Evolutionary conservation across 2,113 vertebrate genomes (phyloP).

Genomic region (Catagonus wagneri): DNA sequence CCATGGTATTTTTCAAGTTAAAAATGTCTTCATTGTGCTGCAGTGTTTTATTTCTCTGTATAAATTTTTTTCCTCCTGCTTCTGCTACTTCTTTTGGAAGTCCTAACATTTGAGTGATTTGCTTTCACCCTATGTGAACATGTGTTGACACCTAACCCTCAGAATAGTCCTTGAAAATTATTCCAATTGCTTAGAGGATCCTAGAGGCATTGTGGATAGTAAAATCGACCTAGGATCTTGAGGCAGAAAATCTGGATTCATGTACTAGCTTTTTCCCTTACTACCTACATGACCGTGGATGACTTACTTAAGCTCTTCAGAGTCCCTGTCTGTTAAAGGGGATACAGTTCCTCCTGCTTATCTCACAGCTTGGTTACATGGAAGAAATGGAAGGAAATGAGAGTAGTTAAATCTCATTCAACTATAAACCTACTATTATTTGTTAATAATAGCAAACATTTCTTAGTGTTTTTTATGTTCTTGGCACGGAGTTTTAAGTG

Average conservation of each 20-base stretch:
- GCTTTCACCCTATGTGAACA: background rate
- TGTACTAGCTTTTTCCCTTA: background rate
- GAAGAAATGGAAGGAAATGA: background rate
- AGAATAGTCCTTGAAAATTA: background rate
- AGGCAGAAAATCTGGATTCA: background rate
- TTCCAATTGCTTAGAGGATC: background rate
- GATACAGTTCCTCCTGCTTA: background rate
- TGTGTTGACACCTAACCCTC: background rate
- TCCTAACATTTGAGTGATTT: background rate
- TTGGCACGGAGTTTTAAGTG: background rate
- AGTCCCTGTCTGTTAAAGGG: background rate
- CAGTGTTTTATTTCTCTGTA: background rate
- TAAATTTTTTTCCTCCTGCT: background rate
- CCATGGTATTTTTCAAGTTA: background rate
- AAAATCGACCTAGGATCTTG: background rate
- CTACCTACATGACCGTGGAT: background rate
- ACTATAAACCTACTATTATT: background rate
- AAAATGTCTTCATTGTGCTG: background rate
- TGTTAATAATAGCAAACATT: background rate
- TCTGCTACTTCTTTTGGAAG: background rate
- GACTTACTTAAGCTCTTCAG: background rate
- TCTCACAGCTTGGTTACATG: background rate
- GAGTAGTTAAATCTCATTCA: background rate
- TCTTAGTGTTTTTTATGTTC: background rate
- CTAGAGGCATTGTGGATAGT: background rate